Evolutionary conservation across 2,113 vertebrate genomes (phyloP), one percentile per base, ranked within the genome.

Genomic region (Varanus komodoensis): DNA sequence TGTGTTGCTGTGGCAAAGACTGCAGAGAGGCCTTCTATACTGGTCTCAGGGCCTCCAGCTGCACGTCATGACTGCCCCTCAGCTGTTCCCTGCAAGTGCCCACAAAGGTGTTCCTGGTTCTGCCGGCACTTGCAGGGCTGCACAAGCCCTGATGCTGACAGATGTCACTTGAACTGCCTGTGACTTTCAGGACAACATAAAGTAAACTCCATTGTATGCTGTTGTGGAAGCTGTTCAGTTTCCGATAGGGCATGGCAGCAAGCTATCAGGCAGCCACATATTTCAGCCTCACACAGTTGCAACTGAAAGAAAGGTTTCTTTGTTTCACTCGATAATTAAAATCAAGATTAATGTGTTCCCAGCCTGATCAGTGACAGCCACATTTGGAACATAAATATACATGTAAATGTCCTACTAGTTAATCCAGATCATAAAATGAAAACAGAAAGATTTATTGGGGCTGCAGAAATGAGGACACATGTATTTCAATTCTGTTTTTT

Each of bases 131-230:
- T 44, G 38, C 38, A 44, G 38, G 38, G 38, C 38, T 44, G 38
- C 38, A 44, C 38, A 44, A 44, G 38, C 38, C 38, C 38, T 44
- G 38, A 44, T 44, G 38, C 38, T 44, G 38, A 44, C 38, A 44
- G 38, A 44, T 44, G 38, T 44, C 38, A 87, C 89, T 96, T 90
- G 54, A 82, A 89, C 90, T 94, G 87, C 83, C 92, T 95, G 68
- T 90, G 92, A 95, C 87, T 96, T 97, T 93, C 90, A 96, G 82
- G 75, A 88, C 78, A 61, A 95, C 96, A 93, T 93, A 94, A 94
- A 94, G 84, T 93, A 94, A 96, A 90, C 90, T 94, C 86, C 86
- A 48, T 93, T 94, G 89, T 94, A 90, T 91, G 91, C 89, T 95
- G 86, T 73, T 93, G 93, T 89, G 93, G 92, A 97, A 94, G 92